A percentile compares a stretch with the other conserved stretches of the same genome.
Evolutionary conservation across 2,113 vertebrate genomes (phyloP).

Genomic region (Platanista minor): DNA sequence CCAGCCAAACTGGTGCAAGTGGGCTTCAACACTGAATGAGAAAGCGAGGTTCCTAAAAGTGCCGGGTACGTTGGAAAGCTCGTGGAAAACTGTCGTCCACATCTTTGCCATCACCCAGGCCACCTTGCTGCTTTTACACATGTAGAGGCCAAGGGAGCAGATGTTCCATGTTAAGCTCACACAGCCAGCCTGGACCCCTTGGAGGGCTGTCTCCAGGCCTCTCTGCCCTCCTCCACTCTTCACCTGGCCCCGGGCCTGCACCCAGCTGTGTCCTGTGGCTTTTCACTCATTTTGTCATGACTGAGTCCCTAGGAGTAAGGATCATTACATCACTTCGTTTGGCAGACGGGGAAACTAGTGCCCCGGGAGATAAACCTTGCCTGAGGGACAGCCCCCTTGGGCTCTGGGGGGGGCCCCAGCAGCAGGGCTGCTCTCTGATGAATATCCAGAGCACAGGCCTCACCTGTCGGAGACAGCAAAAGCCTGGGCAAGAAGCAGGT

Average conservation of each 20-base stretch:
- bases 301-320: accelerated
- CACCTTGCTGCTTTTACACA: accelerated
- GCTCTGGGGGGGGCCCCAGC: accelerated
- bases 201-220: accelerated
- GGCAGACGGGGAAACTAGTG: accelerated
- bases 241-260: not conserved
- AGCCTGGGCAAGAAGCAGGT: accelerated
- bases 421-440: accelerated
- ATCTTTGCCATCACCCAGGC: accelerated
- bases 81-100: accelerated
- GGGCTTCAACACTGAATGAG: accelerated
- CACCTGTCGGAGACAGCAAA: not conserved
- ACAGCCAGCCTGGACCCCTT: accelerated
- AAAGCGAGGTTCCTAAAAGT: accelerated
- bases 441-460: too few species aligned
- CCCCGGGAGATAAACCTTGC: not conserved
- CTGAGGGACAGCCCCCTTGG: not conserved
- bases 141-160: accelerated
- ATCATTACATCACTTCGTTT: accelerated
- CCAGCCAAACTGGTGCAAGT: accelerated
- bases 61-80: accelerated
- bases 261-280: accelerated
- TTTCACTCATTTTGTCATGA: accelerated
- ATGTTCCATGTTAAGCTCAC: accelerated
- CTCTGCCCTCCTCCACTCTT: accelerated